A percentile compares a stretch with the other conserved stretches of the same genome.
Evolutionary conservation across 2,113 vertebrate genomes (phyloP).

Genomic region (Heptranchias perlo): DNA sequence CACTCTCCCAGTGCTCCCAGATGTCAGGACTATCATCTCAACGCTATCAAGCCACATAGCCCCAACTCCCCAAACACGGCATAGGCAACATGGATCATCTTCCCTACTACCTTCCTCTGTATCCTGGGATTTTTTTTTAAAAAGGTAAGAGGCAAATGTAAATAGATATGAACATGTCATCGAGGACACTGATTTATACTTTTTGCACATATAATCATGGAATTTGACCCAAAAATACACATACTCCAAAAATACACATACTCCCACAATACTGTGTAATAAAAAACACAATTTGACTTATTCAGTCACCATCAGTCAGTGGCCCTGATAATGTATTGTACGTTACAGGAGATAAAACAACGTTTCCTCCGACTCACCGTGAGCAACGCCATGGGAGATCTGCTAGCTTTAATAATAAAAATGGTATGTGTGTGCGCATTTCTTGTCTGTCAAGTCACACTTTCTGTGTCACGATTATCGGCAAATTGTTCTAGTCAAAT

Average conservation of each 20-base stretch:
- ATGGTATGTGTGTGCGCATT: constrained; percentile 29
- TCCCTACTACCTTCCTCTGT: neutral
- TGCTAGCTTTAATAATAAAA: constrained; percentile 30
- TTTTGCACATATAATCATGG: neutral
- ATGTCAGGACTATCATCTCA: neutral
- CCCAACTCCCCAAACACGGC: neutral
- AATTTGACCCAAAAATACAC: neutral
- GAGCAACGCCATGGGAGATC: constrained; percentile 23
- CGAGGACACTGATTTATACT: neutral
- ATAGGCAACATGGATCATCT: neutral
- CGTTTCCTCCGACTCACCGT: constrained; percentile 23
- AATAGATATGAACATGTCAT: too few species aligned
- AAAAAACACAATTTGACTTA: neutral
- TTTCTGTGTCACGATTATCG: neutral
- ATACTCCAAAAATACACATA: neutral
- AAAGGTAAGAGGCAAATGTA: neutral
- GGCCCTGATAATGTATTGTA: constrained; percentile 20
- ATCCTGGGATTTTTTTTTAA: neutral
- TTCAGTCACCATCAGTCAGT: neutral
- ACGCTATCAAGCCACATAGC: neutral
- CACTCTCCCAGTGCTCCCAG: neutral
- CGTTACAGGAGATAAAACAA: constrained; percentile 25
- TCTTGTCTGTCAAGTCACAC: constrained; percentile 19
- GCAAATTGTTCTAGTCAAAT: neutral
- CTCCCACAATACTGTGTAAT: neutral